Conservation (phyloP, 1,140 invertebrate genomes). For the Carposina sasakii region DNA sequence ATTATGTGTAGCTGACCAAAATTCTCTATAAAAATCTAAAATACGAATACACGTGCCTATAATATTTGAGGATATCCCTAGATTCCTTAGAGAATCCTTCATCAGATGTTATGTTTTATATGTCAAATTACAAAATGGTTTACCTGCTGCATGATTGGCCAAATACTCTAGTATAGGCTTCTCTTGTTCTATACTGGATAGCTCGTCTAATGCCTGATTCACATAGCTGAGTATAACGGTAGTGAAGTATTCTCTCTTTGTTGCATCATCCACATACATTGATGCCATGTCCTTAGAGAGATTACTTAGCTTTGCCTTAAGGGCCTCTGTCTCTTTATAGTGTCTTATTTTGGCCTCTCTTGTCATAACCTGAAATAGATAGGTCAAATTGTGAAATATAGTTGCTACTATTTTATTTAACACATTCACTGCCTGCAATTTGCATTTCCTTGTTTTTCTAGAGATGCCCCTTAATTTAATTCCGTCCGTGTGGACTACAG, state of each 20-base stretch:
- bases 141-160: constrained; percentile 70
- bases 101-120: too few species aligned
- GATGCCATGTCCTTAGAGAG: constrained; percentile 78
- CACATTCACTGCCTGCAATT: too few species aligned
- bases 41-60: too few species aligned
- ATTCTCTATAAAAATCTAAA: too few species aligned
- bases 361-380: constrained; percentile 51
- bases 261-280: constrained; percentile 83
- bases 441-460: too few species aligned
- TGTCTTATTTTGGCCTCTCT: constrained; percentile 80
- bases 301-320: constrained; percentile 79
- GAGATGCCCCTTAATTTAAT: too few species aligned
- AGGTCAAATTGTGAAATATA: too few species aligned
- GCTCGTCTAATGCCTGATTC: constrained; percentile 83
- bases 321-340: constrained; percentile 85
- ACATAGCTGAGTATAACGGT: constrained; percentile 85
- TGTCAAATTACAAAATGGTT: constrained; percentile 12
- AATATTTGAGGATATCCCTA: too few species aligned
- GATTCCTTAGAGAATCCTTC: too few species aligned
- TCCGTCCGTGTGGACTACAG: too few species aligned
- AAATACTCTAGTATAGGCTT: constrained; percentile 83
- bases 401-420: too few species aligned
- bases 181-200: constrained; percentile 81
- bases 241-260: constrained; percentile 87
- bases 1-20: too few species aligned